Base-by-base conservation (phyloP, 2,797 vertebrate species). In the Gouania willdenowi region DNA sequence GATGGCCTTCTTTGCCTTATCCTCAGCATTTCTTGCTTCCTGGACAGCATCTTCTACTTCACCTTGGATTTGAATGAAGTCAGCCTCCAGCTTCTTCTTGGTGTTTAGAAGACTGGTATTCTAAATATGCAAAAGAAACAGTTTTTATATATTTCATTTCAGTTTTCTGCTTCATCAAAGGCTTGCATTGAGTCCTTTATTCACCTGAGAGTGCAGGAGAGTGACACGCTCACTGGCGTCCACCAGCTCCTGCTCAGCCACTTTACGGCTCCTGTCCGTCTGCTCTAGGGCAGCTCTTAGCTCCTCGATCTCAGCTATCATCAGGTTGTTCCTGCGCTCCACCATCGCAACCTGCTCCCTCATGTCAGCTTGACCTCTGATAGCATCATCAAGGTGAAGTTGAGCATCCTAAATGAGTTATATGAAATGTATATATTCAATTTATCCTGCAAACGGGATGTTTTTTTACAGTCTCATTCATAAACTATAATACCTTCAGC, bases 1-100 rank as follows among this genome's bases (percentile, higher is more conserved):
- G 66, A 97, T 92, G 1, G 92, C 92, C 62, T 95, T 95, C 83
- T 93, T 96, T 61, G 93, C 93, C 44, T 94, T 97, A 19, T 96
- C 92, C 50, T 93, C 92, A 16, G 93, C 93, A 11, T 94, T 93
- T 55, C 89, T 89, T 32, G 92, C 85, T 53, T 95, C 93, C 65
- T 94, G 92, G 29, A 92, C 37, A 1, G 85, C 53, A 48, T 93
- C 91, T 10, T 96, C 92, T 9, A 93, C 82, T 63, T 96, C 92
- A 8, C 72, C 86, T 69, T 94, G 93, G 59, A 92, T 69, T 30
- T 93, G 92, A 16, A 86, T 49, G 6, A 94, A 78, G 46, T 94
- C 92, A 19, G 77, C 40, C 43, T 94, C 93, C 71, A 95, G 52
- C 71, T 93, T 97, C 71, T 90, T 94, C 83, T 93, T 89, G 30